These are phyloP conservation scores for Andrena fulva DNA, from an alignment of 2,888 invertebrate species.

Conservation along the genomic window DNA sequence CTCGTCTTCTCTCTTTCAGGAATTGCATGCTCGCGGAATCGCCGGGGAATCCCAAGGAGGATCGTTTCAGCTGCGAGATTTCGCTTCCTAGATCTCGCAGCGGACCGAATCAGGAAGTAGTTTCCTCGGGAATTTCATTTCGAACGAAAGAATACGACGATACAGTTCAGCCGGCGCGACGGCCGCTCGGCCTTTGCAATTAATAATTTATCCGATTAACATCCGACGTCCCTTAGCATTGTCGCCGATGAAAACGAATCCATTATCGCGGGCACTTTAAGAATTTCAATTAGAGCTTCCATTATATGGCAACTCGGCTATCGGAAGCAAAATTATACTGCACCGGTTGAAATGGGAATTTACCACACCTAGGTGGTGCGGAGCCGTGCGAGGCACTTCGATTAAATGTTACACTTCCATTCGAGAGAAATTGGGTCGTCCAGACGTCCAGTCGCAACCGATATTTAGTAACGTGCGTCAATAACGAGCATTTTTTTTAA, in stretches of 20 bases:
- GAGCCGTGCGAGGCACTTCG: not conserved
- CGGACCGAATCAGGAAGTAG: slow-evolving; percentile 53
- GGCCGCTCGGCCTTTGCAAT: slow-evolving; percentile 19
- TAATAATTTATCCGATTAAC: slow-evolving; percentile 20
- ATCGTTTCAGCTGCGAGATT: slow-evolving; percentile 46
- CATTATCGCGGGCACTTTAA: slow-evolving; percentile 9
- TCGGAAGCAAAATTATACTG: slow-evolving; percentile 15
- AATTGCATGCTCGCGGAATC: slow-evolving; percentile 68
- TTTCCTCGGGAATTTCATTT: slow-evolving; percentile 58
- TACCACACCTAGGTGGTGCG: not conserved
- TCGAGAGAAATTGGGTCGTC: not conserved
- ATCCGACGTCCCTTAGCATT: not conserved
- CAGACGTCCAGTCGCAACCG: too few relatives aligned
- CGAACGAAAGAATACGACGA: slow-evolving; percentile 27
- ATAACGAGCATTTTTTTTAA: too few relatives aligned
- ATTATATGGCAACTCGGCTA: not conserved
- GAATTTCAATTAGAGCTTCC: slow-evolving; percentile 45
- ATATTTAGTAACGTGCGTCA: too few relatives aligned
- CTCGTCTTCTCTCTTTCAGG: slow-evolving; percentile 68
- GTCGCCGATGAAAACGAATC: slow-evolving; percentile 19
- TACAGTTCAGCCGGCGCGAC: slow-evolving; percentile 8
- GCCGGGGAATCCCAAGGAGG: slow-evolving; percentile 48
- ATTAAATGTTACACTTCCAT: slow-evolving; percentile 30
- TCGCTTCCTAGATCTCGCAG: slow-evolving; percentile 51
- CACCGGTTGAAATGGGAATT: not conserved